Evolutionary conservation across 2,797 vertebrate species (phyloP).

Genomic region (Danionella dracula): DNA sequence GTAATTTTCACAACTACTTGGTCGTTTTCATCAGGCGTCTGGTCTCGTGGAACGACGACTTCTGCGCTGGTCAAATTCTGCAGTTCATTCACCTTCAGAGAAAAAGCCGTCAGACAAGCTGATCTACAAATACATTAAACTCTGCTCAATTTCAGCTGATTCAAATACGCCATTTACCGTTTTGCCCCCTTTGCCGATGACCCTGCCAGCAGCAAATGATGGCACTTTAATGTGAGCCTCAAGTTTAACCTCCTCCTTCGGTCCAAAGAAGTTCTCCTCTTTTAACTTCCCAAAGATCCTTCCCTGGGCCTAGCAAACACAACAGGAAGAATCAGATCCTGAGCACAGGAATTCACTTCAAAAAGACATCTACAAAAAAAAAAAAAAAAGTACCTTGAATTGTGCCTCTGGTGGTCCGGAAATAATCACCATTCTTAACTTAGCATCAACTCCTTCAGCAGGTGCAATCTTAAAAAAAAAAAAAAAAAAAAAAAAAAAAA

Average conservation of each 20-base stretch:
- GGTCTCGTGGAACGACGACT: slow-evolving; percentile 97
- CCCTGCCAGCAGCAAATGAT: slow-evolving; percentile 93
- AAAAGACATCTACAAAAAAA: neutral
- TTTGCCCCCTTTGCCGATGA: slow-evolving; percentile 98
- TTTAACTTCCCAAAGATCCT: slow-evolving; percentile 98
- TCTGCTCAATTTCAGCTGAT: no score
- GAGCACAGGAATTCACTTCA: neutral
- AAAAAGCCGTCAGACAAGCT: neutral
- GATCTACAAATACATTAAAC: no score
- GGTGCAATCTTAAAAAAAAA: slow-evolving; percentile 80
- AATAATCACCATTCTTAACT: slow-evolving; percentile 95
- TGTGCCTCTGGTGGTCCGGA: slow-evolving; percentile 96
- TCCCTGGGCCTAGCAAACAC: slow-evolving; percentile 84
- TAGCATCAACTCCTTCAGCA: slow-evolving; percentile 89
- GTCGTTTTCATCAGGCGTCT: slow-evolving; percentile 96
- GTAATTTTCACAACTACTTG: slow-evolving; percentile 98
- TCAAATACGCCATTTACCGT: slow-evolving; percentile 69
- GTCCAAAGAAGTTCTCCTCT: slow-evolving; percentile 99
- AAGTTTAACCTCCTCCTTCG: slow-evolving; percentile 97
- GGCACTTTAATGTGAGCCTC: slow-evolving; percentile 98
- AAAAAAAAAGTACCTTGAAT: slow-evolving; percentile 80
- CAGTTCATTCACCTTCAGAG: slow-evolving; percentile 88
- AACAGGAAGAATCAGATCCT: neutral
- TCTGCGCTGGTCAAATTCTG: slow-evolving; percentile 97
- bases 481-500: no score